These are phyloP conservation scores for Monomorium pharaonis DNA, from an alignment of 1,140 invertebrate species.

Conservation along the genomic window DNA sequence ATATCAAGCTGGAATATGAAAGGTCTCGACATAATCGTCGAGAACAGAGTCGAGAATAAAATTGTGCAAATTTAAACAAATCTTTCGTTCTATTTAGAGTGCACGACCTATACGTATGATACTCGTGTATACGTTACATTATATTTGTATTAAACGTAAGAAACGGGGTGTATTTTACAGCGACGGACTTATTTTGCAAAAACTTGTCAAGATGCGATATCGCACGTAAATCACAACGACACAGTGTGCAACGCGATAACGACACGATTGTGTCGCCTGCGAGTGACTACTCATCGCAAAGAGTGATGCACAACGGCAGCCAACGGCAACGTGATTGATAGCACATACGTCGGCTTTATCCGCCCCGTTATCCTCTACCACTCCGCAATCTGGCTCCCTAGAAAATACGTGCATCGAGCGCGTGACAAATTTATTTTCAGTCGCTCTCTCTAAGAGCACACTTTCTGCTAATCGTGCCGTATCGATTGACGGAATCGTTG, in stretches of 20 bases:
- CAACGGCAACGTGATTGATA: slow-evolving; percentile 55
- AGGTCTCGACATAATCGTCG: neutral
- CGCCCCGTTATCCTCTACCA: slow-evolving; percentile 50
- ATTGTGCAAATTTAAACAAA: neutral
- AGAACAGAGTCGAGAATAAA: neutral
- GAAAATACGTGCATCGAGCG: slow-evolving; percentile 39
- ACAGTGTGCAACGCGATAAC: slow-evolving; percentile 55
- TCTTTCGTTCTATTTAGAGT: neutral
- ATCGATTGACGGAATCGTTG: neutral
- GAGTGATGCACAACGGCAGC: slow-evolving; percentile 52
- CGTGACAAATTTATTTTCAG: slow-evolving; percentile 51
- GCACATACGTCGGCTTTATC: slow-evolving; percentile 58
- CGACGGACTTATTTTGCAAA: slow-evolving; percentile 33
- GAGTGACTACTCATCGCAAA: slow-evolving; percentile 59
- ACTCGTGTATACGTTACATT: no score
- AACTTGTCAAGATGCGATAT: slow-evolving; percentile 56
- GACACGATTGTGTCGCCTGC: slow-evolving; percentile 57
- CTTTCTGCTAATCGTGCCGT: slow-evolving; percentile 12
- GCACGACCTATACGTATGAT: neutral
- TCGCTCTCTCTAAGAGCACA: neutral
- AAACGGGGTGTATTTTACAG: slow-evolving; percentile 20
- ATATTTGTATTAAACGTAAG: slow-evolving; percentile 1
- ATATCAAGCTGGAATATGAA: neutral
- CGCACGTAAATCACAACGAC: slow-evolving; percentile 47
- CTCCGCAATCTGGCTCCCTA: slow-evolving; percentile 35